A percentile compares a stretch with the other conserved stretches of the same genome.
These are phyloP conservation scores for Gasterosteus nipponicus DNA, from an alignment of 2,113 vertebrate species.

Conservation along the genomic window DNA sequence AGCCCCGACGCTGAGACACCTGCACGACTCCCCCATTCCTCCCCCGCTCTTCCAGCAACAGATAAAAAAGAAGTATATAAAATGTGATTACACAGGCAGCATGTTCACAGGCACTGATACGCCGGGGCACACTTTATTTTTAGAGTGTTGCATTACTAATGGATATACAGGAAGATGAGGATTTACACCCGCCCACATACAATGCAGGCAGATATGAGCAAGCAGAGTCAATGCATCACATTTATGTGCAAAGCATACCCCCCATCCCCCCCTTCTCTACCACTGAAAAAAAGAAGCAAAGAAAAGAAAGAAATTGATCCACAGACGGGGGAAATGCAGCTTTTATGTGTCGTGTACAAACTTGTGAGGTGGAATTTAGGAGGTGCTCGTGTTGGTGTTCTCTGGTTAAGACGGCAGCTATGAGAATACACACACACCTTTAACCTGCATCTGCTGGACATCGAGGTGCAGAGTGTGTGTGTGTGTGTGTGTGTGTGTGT, in stretches of 20 bases:
- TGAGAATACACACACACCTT: constrained; percentile 8
- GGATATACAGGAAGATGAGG: constrained; percentile 72
- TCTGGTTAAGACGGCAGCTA: neutral
- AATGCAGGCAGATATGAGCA: constrained; percentile 67
- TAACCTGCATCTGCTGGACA: constrained; percentile 43
- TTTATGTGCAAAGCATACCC: constrained; percentile 70
- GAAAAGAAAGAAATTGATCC: constrained; percentile 61
- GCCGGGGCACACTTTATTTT: constrained; percentile 72
- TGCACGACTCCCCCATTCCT: constrained; percentile 23
- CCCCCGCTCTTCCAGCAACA: constrained; percentile 40
- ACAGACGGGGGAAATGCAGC: constrained; percentile 41
- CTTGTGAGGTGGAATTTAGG: constrained; percentile 51
- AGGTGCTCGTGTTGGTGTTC: neutral
- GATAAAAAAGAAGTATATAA: constrained; percentile 74
- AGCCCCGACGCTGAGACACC: constrained; percentile 17
- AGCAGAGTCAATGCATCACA: constrained; percentile 66
- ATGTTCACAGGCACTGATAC: constrained; percentile 68
- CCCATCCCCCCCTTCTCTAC: constrained; percentile 1
- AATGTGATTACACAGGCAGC: constrained; percentile 75
- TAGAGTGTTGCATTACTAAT: constrained; percentile 78
- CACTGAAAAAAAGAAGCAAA: constrained; percentile 49
- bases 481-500: constrained; percentile 31
- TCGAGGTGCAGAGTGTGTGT: neutral
- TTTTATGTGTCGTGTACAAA: constrained; percentile 50
- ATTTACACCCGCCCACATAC: constrained; percentile 73